Conservation (phyloP, 2,113 vertebrate genomes). For the Mesoclemmys tuberculata region DNA sequence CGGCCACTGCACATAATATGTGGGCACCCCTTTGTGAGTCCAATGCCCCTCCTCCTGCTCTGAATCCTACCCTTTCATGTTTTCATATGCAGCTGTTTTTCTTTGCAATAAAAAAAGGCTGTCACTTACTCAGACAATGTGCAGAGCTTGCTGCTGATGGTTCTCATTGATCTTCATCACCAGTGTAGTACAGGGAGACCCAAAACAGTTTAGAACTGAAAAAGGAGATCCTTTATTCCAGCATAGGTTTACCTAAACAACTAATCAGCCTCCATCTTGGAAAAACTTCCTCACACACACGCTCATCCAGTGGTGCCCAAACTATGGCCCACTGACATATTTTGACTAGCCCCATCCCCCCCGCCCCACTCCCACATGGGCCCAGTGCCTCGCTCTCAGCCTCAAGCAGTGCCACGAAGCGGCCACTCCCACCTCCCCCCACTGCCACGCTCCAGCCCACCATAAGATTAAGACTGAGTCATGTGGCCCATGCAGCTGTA, state of each 20-base stretch:
- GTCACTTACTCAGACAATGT: neutral
- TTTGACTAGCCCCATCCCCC: no score
- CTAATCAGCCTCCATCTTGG: neutral
- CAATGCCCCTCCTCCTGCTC: neutral
- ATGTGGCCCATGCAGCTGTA: no score
- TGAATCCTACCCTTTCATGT: neutral
- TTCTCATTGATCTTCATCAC: neutral
- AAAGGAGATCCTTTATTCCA: neutral
- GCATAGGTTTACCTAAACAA: neutral
- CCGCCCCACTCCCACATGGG: no score
- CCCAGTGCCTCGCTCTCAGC: no score
- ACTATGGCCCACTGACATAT: no score
- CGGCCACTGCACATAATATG: neutral
- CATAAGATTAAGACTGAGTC: no score
- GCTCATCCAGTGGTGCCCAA: no score
- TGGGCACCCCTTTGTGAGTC: neutral
- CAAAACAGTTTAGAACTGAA: neutral
- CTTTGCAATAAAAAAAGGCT: neutral
- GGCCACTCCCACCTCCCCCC: no score
- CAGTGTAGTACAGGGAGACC: neutral
- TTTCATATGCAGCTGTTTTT: neutral
- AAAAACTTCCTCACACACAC: neutral
- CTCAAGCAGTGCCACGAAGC: no score
- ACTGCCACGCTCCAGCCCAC: no score
- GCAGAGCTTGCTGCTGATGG: neutral